Conservation (phyloP, 2,113 vertebrate genomes). For the cat (Felis catus) region F.catus_Fca126_mat1.0 CM031420.1:38268001-38268500, state of each 20-base stretch:
- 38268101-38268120: not conserved
- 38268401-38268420: not conserved
- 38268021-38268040: constrained; percentile 84
- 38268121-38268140: not conserved
- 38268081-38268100: constrained; percentile 79
- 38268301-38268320: not conserved
- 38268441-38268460: not conserved
- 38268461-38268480: not conserved
- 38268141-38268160: not conserved
- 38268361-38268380: not conserved
- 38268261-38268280: not conserved
- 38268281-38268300: not conserved
- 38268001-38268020: constrained; percentile 60
- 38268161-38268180: not conserved
- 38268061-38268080: constrained; percentile 81
- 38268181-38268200: not conserved
- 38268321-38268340: not conserved
- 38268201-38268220: not conserved
- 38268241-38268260: not conserved
- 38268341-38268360: constrained; percentile 7
- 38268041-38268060: constrained; percentile 81
- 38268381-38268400: not conserved
- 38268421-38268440: not conserved
- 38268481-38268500: not conserved
- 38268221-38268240: not conserved